Conservation (phyloP, 30 jellyfish, hydroid and myxozoan genomes). For the Chironex yamaguchii region DNA sequence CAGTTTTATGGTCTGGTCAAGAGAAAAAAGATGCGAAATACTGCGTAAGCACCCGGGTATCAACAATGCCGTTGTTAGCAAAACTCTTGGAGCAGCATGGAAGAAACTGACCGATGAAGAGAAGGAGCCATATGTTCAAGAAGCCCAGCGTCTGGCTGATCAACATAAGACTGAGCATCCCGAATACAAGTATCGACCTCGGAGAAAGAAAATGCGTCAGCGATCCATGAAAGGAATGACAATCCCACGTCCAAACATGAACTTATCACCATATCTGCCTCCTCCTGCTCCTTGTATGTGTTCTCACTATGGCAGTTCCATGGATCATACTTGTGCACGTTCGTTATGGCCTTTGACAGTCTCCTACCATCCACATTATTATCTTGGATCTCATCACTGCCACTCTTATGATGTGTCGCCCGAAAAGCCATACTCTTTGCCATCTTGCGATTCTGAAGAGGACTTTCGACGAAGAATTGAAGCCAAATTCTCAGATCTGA, state of each 20-base stretch:
- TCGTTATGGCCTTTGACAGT: background rate
- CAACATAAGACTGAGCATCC: conserved; percentile 80
- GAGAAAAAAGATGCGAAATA: conserved; percentile 76
- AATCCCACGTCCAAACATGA: conserved; percentile 2
- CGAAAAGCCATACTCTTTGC: background rate
- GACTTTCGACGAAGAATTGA: background rate
- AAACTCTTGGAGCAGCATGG: conserved; percentile 84
- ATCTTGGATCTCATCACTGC: background rate
- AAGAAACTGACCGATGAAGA: conserved; percentile 75
- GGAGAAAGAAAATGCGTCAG: conserved; percentile 67
- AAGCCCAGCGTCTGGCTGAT: conserved; percentile 74
- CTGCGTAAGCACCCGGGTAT: conserved; percentile 76
- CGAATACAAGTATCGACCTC: conserved; percentile 73
- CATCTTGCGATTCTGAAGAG: background rate
- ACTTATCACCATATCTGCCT: conserved; percentile 4
- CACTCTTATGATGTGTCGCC: background rate
- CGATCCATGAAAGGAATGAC: conserved; percentile 23
- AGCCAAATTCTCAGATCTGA: background rate
- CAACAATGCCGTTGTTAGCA: conserved; percentile 77
- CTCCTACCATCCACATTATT: background rate
- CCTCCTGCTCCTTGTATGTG: conserved; percentile 65
- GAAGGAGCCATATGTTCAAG: conserved; percentile 76
- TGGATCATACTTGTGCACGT: background rate
- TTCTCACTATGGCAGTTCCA: background rate
- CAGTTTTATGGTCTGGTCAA: conserved; percentile 85